Base-by-base conservation (phyloP, 2,113 vertebrate genomes). In the Hippocampus guttulatus region DNA sequence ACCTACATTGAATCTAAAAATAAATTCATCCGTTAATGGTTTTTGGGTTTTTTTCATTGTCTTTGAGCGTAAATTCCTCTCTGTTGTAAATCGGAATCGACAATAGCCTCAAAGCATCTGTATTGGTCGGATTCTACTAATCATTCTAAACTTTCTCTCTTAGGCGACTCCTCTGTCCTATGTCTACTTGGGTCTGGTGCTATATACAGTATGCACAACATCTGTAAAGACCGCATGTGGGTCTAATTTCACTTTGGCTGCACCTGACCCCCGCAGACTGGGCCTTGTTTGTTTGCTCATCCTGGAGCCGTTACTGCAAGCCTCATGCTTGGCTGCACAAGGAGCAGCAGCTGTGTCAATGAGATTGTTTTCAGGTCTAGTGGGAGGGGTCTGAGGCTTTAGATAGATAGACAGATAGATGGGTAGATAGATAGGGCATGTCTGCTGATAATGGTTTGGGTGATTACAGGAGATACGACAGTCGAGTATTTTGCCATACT, bases 261-360 rank as follows among this genome's bases (percentile, higher is more conserved):
- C 91, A 91, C 88, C 87, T 90, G 90, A 75, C 79, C 79, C 54
- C 77, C 78, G 65, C 74, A 61, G 78, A 74, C 10, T 65, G 2
- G 43, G 75, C 71, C 73, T 75, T 86, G 86, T 86, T 91, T 92
- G 84, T 92, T 92, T 85, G 83, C 81, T 87, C 79, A 69, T 57
- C 75, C 81, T 83, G 78, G 51, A 60, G 87, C 89, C 78, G 91
- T 91, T 92, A 84, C 80, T 77, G 81, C 76, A 69, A 68, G 79
- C 69, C 76, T 80, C 89, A 87, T 51, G 90, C 85, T 85, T 84
- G 83, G 75, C 84, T 90, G 75, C 78, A 81, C 88, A 81, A 82
- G 80, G 70, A 82, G 55, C 77, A 82, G 84, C 92, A 91, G 90
- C 92, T 92, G 90, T 81, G 58, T 77, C 76, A 71, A n/a, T 78